These are phyloP conservation scores for Todiramphus saurophagus DNA, from an alignment of 2,113 vertebrate genomes.

Conservation along the genomic window DNA sequence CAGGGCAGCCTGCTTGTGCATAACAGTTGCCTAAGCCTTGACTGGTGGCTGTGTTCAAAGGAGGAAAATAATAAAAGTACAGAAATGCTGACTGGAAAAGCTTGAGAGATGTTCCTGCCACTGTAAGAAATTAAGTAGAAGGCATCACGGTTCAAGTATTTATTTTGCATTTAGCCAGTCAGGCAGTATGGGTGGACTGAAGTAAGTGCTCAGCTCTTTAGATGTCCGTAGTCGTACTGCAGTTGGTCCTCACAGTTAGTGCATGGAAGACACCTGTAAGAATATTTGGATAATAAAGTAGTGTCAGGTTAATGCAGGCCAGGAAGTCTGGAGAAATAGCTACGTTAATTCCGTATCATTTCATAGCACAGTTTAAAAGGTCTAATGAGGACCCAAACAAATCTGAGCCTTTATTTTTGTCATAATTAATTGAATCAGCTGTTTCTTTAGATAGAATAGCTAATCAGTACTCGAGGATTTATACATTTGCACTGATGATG, in stretches of 20 bases:
- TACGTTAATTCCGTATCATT: not conserved
- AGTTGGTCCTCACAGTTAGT: not conserved
- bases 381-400: not conserved
- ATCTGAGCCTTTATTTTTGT: not conserved
- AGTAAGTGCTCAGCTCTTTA: not conserved
- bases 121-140: not conserved
- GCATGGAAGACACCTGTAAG: not conserved
- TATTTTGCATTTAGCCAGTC: not conserved
- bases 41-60: not conserved
- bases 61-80: not conserved
- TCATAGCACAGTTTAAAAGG: not conserved
- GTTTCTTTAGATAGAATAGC: not conserved
- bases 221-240: not conserved
- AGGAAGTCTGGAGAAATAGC: not conserved
- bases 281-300: not conserved
- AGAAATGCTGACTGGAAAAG: not conserved
- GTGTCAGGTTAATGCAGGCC: not conserved
- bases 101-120: not conserved
- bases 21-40: not conserved
- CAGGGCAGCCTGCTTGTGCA: fast-evolving
- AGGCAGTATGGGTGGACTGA: not conserved
- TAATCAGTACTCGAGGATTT: not conserved
- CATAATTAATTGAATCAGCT: not conserved
- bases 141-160: not conserved
- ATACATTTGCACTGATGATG: not conserved